These are phyloP conservation scores for Metaphire vulgaris DNA, from an alignment of 1,140 invertebrate species.

Conservation along the genomic window DNA sequence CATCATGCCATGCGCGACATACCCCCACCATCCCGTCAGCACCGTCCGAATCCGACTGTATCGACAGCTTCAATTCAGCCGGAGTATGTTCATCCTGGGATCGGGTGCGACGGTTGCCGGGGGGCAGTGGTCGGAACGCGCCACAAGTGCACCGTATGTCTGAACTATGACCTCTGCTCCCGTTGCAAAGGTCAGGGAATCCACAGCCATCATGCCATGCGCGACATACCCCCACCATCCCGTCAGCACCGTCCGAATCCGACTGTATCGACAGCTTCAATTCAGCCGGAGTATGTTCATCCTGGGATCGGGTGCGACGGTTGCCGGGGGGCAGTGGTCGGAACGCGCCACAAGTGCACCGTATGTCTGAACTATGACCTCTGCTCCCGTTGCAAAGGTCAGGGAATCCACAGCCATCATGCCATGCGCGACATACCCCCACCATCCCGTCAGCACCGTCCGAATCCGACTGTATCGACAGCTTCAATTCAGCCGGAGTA, in stretches of 20 bases:
- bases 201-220: too few relatives aligned
- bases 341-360: conserved; percentile 79
- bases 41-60: not conserved
- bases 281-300: conserved; percentile 53
- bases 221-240: not conserved
- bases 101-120: conserved; percentile 68
- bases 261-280: not conserved
- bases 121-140: conserved; percentile 63
- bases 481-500: too few relatives aligned
- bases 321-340: conserved; percentile 61
- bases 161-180: conserved; percentile 71
- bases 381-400: conserved; percentile 67
- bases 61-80: not conserved
- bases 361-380: conserved; percentile 76
- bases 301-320: conserved; percentile 66
- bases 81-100: not conserved
- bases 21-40: too few relatives aligned
- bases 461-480: too few relatives aligned
- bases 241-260: not conserved
- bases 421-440: conserved; percentile 64
- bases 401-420: conserved; percentile 67
- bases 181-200: conserved; percentile 73
- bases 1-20: conserved; percentile 80
- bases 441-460: too few relatives aligned
- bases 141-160: conserved; percentile 77